These are phyloP conservation scores for Tetragonula clypearis DNA, from an alignment of 1,140 invertebrate genomes.

Conservation along the genomic window DNA sequence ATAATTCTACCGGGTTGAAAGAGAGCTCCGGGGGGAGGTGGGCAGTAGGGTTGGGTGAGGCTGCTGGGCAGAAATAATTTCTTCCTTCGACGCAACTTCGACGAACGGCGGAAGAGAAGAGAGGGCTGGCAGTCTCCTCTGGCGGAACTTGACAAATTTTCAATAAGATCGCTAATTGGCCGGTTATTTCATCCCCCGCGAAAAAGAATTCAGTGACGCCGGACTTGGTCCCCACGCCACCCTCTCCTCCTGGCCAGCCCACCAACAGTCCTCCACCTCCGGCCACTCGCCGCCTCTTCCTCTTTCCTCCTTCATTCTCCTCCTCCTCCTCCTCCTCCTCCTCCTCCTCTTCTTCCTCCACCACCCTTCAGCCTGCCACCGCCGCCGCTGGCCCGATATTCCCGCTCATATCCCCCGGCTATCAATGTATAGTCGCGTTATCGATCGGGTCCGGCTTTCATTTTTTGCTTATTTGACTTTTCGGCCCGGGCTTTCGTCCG, in stretches of 20 bases:
- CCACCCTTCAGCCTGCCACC: background rate
- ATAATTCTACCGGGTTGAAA: slow-evolving; percentile 45
- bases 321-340: background rate
- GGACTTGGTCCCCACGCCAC: slow-evolving; percentile 42
- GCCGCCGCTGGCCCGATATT: slow-evolving; percentile 37
- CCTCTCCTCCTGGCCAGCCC: slow-evolving; percentile 5
- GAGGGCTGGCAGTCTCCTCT: slow-evolving; percentile 35
- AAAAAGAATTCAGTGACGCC: slow-evolving; percentile 58
- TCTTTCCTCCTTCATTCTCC: background rate
- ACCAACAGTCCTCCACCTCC: background rate
- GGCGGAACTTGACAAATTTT: slow-evolving; percentile 68
- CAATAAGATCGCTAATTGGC: slow-evolving; percentile 70
- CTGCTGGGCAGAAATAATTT: slow-evolving; percentile 53
- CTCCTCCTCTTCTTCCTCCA: background rate
- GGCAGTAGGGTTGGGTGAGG: background rate
- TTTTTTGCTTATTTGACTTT: slow-evolving; percentile 72
- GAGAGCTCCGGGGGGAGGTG: background rate
- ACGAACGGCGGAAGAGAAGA: slow-evolving; percentile 1
- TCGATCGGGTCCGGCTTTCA: slow-evolving; percentile 60
- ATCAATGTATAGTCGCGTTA: slow-evolving; percentile 57
- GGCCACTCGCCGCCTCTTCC: background rate
- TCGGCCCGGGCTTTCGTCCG: slow-evolving; percentile 62
- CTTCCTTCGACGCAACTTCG: slow-evolving; percentile 34
- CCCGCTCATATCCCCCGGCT: slow-evolving; percentile 47
- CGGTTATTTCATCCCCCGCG: slow-evolving; percentile 64